A percentile compares a stretch with the other conserved stretches of the same genome.
Conservation (phyloP, 2,113 vertebrate species). For the Saguinus imperator region DNA sequence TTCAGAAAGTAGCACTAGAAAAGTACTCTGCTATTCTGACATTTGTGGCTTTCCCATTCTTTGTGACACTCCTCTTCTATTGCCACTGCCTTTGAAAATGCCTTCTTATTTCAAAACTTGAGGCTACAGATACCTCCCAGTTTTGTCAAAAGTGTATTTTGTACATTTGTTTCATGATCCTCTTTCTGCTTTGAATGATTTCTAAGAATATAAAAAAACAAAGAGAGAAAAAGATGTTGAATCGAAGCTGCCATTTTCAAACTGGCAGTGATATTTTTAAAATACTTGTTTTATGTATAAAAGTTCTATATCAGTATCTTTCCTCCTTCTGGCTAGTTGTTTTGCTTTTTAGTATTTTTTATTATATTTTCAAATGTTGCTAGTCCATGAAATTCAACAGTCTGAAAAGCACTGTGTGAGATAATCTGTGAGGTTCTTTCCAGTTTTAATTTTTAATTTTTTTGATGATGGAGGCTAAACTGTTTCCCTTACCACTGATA, state of each 20-base stretch:
- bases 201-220: not conserved
- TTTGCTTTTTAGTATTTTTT: not conserved
- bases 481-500: not conserved
- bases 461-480: not conserved
- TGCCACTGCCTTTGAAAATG: not conserved
- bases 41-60: rapidly evolving
- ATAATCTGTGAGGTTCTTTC: not conserved
- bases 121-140: not conserved
- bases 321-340: not conserved
- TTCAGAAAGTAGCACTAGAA: not conserved
- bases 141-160: not conserved
- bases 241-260: not conserved
- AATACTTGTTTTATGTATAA: not conserved
- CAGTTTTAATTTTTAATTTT: not conserved
- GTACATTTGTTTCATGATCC: not conserved
- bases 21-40: not conserved
- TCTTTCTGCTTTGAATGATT: not conserved
- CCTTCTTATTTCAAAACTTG: not conserved
- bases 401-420: not conserved
- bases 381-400: not conserved
- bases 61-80: not conserved
- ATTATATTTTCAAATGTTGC: not conserved
- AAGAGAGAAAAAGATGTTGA: not conserved
- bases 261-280: not conserved
- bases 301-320: not conserved